Evolutionary conservation across 2,888 invertebrate species (phyloP).

Genomic region (Synanthedon andrenaeformis): DNA sequence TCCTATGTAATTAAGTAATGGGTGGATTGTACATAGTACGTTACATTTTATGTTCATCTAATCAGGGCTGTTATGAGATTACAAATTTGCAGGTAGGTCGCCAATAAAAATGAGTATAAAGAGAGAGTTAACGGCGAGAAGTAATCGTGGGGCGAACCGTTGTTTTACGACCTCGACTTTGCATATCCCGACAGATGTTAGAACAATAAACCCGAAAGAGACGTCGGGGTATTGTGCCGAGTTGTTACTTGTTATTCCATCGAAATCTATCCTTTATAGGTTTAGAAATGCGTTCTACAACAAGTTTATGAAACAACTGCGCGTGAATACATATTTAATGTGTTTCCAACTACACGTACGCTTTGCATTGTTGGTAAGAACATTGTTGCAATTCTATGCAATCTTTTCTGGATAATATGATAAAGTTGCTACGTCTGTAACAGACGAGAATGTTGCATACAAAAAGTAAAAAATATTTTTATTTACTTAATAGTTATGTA

Average conservation of each 20-base stretch:
- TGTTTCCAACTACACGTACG: constrained; percentile 4
- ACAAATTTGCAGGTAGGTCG: constrained; percentile 57
- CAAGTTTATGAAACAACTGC: constrained; percentile 28
- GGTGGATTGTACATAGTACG: no score
- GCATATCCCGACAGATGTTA: constrained; percentile 62
- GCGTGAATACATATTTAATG: constrained; percentile 14
- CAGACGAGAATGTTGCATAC: no score
- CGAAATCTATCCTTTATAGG: constrained; percentile 39
- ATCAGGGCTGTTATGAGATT: constrained; percentile 46
- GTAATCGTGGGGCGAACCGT: constrained; percentile 42
- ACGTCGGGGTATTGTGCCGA: constrained; percentile 32
- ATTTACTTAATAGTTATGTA: no score
- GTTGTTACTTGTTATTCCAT: constrained; percentile 38
- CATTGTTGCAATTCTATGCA: no score
- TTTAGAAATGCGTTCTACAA: constrained; percentile 18
- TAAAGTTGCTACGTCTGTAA: no score
- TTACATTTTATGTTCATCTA: constrained; percentile 9
- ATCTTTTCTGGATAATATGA: no score
- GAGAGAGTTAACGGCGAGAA: constrained; percentile 56
- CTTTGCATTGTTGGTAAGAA: no score
- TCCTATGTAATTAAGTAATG: no score
- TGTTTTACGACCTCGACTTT: constrained; percentile 56
- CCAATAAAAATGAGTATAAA: constrained; percentile 55
- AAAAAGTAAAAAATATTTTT: no score
- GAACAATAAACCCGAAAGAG: constrained; percentile 52